These are phyloP conservation scores for Melieria omissa DNA, from an alignment of 2,888 invertebrate genomes.

Conservation along the genomic window DNA sequence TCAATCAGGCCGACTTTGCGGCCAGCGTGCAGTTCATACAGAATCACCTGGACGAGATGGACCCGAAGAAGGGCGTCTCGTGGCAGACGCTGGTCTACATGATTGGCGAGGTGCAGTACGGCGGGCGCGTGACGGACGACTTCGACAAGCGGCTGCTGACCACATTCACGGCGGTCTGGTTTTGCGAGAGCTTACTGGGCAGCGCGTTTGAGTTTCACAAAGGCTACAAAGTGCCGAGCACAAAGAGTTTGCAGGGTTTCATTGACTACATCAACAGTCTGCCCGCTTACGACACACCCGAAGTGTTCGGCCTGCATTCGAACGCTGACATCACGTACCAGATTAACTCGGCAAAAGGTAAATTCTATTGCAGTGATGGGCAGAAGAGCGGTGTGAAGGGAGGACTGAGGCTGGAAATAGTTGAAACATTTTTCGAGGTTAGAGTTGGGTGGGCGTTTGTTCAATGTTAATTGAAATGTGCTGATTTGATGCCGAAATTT, in stretches of 20 bases:
- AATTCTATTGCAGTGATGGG: slow-evolving; percentile 37
- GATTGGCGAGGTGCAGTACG: slow-evolving; percentile 91
- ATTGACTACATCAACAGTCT: slow-evolving; percentile 88
- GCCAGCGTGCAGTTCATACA: slow-evolving; percentile 96
- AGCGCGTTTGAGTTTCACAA: slow-evolving; percentile 94
- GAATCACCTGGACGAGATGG: slow-evolving; percentile 96
- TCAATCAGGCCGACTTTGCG: slow-evolving; percentile 92
- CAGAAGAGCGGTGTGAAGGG: background rate
- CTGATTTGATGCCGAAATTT: background rate
- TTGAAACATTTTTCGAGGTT: background rate
- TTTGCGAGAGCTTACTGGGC: slow-evolving; percentile 87
- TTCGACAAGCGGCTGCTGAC: slow-evolving; percentile 93
- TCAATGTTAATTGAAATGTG: slow-evolving; percentile 23
- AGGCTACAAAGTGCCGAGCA: slow-evolving; percentile 90
- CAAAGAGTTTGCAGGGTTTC: slow-evolving; percentile 82
- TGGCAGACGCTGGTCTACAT: slow-evolving; percentile 98
- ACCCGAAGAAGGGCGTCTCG: slow-evolving; percentile 95
- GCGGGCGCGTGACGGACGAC: slow-evolving; percentile 95
- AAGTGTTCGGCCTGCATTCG: slow-evolving; percentile 95
- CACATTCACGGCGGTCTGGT: slow-evolving; percentile 96
- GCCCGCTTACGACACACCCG: slow-evolving; percentile 88
- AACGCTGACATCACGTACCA: slow-evolving; percentile 98
- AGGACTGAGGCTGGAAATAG: background rate
- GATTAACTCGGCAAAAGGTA: slow-evolving; percentile 92
- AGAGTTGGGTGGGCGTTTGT: background rate